Conservation (phyloP, 1,140 invertebrate species). For the Drosophila pachea region DNA sequence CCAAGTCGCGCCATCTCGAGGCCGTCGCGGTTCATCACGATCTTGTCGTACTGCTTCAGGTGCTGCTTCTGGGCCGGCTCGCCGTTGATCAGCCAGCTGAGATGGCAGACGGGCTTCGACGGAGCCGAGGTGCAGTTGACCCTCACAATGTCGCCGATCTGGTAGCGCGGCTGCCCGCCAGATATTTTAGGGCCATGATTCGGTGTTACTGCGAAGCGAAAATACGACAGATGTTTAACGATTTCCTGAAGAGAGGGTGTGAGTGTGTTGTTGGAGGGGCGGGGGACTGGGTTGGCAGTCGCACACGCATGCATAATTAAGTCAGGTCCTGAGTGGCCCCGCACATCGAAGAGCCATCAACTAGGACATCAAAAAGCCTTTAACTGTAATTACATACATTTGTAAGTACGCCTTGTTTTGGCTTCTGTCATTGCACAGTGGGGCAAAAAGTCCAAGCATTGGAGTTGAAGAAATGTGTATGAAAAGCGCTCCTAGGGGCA, state of each 20-base stretch:
- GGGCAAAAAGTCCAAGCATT: background rate
- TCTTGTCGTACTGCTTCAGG: slow-evolving; percentile 68
- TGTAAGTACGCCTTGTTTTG: background rate
- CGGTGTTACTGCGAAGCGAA: slow-evolving; percentile 84
- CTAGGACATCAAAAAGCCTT: slow-evolving; percentile 39
- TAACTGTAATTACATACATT: slow-evolving; percentile 35
- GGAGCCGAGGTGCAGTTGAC: slow-evolving; percentile 91
- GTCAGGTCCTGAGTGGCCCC: slow-evolving; percentile 6
- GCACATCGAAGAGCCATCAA: slow-evolving; percentile 13
- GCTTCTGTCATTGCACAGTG: slow-evolving; percentile 3
- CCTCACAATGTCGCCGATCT: slow-evolving; percentile 88
- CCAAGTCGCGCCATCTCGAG: slow-evolving; percentile 86
- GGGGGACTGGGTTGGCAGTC: background rate
- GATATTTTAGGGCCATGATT: slow-evolving; percentile 89
- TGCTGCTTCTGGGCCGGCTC: slow-evolving; percentile 83
- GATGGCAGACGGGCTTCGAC: slow-evolving; percentile 89
- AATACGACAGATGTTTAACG: background rate
- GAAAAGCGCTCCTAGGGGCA: background rate
- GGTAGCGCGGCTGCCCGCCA: slow-evolving; percentile 88
- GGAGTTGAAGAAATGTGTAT: background rate
- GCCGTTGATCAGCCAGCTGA: slow-evolving; percentile 93
- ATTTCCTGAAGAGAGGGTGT: background rate
- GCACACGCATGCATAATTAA: slow-evolving; percentile 22
- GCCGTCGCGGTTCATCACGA: slow-evolving; percentile 77
- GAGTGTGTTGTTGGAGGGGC: background rate